A percentile compares a stretch with the other conserved stretches of the same genome.
Conservation (phyloP, 2,113 vertebrate genomes). For the Heteronetta atricapilla region DNA sequence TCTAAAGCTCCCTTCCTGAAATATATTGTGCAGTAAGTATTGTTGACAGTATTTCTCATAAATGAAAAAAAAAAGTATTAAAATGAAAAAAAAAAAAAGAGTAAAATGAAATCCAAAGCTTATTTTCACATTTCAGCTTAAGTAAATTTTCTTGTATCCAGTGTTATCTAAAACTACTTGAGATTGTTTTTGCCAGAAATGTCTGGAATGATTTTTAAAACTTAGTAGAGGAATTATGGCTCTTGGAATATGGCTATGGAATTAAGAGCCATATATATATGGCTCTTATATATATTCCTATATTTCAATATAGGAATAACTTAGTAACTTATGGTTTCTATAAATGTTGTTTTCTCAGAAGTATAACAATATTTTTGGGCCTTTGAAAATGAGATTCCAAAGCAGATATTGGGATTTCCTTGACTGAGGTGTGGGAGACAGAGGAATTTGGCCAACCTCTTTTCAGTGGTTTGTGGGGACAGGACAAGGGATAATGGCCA, state of each 20-base stretch:
- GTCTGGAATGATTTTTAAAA: background rate
- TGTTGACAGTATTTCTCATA: background rate
- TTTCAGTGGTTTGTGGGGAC: no score
- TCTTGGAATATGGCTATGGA: no score
- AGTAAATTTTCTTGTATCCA: background rate
- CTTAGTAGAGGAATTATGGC: background rate
- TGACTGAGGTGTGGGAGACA: no score
- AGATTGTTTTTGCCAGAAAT: background rate
- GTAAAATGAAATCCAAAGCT: background rate
- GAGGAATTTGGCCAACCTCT: no score
- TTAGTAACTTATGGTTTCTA: background rate
- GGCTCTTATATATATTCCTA: no score
- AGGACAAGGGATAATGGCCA: no score
- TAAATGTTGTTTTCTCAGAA: background rate
- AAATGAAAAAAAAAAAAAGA: background rate
- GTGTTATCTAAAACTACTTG: background rate
- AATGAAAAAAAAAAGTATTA: background rate
- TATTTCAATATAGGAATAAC: background rate
- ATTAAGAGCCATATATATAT: no score
- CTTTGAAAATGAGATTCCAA: background rate
- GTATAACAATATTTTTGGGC: background rate
- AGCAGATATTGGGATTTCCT: background rate
- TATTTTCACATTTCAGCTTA: background rate
- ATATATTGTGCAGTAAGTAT: background rate
- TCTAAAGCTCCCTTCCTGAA: conserved; percentile 17